A percentile compares a stretch with the other conserved stretches of the same genome.
These are phyloP conservation scores for Nomada fucata DNA, from an alignment of 2,888 invertebrate species.

Conservation along the genomic window DNA sequence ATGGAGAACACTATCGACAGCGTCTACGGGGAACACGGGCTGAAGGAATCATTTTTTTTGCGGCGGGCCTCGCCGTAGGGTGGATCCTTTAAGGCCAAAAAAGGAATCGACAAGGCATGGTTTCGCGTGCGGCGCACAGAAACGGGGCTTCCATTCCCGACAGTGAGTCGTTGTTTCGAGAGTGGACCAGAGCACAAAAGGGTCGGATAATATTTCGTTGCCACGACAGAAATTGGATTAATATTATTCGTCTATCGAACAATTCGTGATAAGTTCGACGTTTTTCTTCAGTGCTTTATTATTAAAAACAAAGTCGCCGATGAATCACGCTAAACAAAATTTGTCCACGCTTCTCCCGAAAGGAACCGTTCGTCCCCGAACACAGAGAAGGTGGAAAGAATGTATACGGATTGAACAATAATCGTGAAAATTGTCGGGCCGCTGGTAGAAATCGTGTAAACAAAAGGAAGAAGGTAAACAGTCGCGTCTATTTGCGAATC, in stretches of 20 bases:
- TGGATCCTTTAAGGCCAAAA: conserved; percentile 17
- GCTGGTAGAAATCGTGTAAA: conserved; percentile 20
- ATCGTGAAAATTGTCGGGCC: conserved; percentile 16
- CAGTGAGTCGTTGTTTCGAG: conserved; percentile 1
- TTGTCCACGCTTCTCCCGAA: not conserved
- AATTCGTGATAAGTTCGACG: too few species aligned
- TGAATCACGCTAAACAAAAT: too few species aligned
- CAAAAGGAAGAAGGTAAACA: conserved; percentile 21
- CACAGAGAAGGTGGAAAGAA: too few species aligned
- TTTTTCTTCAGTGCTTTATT: too few species aligned
- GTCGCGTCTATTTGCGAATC: conserved; percentile 21
- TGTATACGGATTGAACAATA: conserved; percentile 28
- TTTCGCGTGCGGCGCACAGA: not conserved
- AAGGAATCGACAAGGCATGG: conserved; percentile 1
- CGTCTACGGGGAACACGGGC: conserved; percentile 12
- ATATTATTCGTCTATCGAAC: not conserved
- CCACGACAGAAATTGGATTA: conserved; percentile 19
- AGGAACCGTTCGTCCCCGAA: not conserved
- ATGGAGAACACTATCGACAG: conserved; percentile 48
- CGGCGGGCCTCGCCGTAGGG: conserved; percentile 4
- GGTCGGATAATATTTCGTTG: conserved; percentile 3
- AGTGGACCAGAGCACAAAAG: too few species aligned
- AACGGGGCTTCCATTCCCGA: not conserved
- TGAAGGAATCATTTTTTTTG: conserved; percentile 29
- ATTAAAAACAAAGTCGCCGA: too few species aligned